phyloP scores from a whole-genome alignment of 2,888 invertebrate species.

The Pseudococcus jackbeardsleyi region DNA sequence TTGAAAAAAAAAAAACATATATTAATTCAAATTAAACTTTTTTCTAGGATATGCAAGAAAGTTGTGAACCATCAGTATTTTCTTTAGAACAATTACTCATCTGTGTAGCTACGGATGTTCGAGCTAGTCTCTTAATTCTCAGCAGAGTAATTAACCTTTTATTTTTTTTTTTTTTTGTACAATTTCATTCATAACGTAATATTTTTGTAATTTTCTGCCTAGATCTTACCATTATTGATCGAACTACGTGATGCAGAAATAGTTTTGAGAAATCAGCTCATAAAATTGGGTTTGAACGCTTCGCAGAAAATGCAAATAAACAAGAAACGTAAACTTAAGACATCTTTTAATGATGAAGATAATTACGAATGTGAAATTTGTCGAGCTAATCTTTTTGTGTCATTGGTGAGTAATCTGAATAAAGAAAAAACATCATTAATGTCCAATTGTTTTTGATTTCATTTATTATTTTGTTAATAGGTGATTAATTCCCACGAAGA shows the following conservation, averaged over 20 bases:
- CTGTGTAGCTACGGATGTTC: conserved; percentile 79
- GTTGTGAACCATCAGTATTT: conserved; percentile 92
- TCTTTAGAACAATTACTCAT: conserved; percentile 86
- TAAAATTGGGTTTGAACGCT: conserved; percentile 75
- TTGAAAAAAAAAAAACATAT: too few relatives aligned
- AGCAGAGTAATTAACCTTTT: conserved; percentile 70
- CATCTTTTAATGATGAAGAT: conserved; percentile 74
- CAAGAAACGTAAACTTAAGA: conserved; percentile 71
- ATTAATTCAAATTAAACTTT: not conserved
- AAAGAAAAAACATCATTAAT: too few relatives aligned
- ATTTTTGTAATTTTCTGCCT: conserved; percentile 63
- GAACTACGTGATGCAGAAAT: conserved; percentile 77
- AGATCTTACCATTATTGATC: conserved; percentile 76
- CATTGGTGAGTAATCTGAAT: conserved; percentile 75
- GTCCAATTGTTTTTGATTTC: conserved; percentile 24
- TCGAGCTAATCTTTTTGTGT: conserved; percentile 84
- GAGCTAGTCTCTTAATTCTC: conserved; percentile 77
- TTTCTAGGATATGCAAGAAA: conserved; percentile 81
- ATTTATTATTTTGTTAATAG: conserved; percentile 69
- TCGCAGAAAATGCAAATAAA: conserved; percentile 77
- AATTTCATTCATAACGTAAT: conserved; percentile 9
- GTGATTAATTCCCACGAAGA: conserved; percentile 80
- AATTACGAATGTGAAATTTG: conserved; percentile 89
- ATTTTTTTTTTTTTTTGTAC: conserved; percentile 10
- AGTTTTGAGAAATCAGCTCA: conserved; percentile 76